Evolutionary conservation across 2,888 invertebrate genomes (phyloP).

Genomic region (Pomacea canaliculata): DNA sequence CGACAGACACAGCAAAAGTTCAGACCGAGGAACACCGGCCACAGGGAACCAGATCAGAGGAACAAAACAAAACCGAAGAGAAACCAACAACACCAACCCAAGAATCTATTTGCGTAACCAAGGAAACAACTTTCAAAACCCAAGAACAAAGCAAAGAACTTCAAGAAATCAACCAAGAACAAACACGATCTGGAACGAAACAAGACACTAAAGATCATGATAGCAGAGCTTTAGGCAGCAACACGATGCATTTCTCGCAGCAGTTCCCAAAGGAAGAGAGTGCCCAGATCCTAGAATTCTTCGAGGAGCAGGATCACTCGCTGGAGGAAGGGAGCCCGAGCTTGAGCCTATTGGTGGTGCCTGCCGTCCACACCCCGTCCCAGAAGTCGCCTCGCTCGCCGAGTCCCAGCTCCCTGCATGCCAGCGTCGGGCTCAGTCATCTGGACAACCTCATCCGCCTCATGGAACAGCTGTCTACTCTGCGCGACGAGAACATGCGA

Average conservation of each 20-base stretch:
- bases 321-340: slow-evolving; percentile 34
- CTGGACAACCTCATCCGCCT: slow-evolving; percentile 83
- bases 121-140: slow-evolving; percentile 1
- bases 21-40: slow-evolving; percentile 5
- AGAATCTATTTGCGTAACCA: slow-evolving; percentile 15
- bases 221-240: slow-evolving; percentile 26
- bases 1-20: not conserved
- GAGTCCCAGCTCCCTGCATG: slow-evolving; percentile 49
- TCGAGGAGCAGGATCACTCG: slow-evolving; percentile 53
- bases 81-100: slow-evolving; percentile 13
- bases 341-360: slow-evolving; percentile 11
- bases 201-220: not conserved
- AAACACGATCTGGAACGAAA: slow-evolving; percentile 12
- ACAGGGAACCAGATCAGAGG: slow-evolving; percentile 23
- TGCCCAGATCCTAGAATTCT: slow-evolving; percentile 56
- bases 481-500: slow-evolving; percentile 80
- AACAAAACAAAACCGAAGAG: slow-evolving; percentile 21
- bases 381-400: slow-evolving; percentile 31
- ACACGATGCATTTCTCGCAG: slow-evolving; percentile 39
- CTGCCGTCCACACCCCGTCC: slow-evolving; percentile 8
- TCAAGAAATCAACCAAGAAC: not conserved
- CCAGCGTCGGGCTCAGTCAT: slow-evolving; percentile 77
- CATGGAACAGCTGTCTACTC: slow-evolving; percentile 81
- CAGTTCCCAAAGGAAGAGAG: slow-evolving; percentile 43
- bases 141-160: not conserved